phyloP scores from a whole-genome alignment of 1,140 invertebrate species.

The Diuraphis noxia region DNA sequence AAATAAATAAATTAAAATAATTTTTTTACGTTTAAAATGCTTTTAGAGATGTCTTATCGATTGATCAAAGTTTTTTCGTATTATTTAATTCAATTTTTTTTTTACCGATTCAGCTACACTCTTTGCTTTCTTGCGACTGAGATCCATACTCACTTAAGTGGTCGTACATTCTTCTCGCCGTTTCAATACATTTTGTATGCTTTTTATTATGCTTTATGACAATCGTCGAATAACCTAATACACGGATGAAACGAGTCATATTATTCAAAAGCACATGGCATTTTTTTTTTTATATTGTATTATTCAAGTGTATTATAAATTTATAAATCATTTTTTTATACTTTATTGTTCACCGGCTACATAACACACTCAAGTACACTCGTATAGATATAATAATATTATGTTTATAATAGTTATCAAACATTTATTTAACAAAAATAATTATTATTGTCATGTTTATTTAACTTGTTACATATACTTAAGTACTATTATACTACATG shows the following conservation, averaged over 20 bases:
- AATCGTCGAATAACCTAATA: slow-evolving; percentile 11
- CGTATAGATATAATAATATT: background rate
- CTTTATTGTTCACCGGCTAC: background rate
- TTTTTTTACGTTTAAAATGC: slow-evolving; percentile 16
- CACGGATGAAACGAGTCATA: background rate
- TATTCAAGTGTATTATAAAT: background rate
- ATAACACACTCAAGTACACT: background rate
- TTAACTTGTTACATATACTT: background rate
- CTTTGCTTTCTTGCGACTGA: background rate
- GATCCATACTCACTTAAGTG: slow-evolving; percentile 7
- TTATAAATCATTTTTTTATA: background rate
- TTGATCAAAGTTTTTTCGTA: slow-evolving; percentile 39
- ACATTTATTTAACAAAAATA: background rate
- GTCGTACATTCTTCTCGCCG: slow-evolving; percentile 13
- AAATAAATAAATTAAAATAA: slow-evolving; percentile 41
- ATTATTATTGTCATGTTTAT: background rate
- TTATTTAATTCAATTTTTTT: slow-evolving; percentile 33
- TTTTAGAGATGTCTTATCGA: slow-evolving; percentile 37
- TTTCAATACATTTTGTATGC: background rate
- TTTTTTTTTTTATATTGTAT: background rate
- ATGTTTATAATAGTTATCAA: background rate
- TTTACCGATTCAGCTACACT: slow-evolving; percentile 14
- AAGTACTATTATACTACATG: background rate
- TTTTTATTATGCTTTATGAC: slow-evolving; percentile 11
- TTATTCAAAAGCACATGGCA: background rate